Evolutionary conservation across 2,113 vertebrate species (phyloP).

Genomic region (Tychaedon coryphoeus): DNA sequence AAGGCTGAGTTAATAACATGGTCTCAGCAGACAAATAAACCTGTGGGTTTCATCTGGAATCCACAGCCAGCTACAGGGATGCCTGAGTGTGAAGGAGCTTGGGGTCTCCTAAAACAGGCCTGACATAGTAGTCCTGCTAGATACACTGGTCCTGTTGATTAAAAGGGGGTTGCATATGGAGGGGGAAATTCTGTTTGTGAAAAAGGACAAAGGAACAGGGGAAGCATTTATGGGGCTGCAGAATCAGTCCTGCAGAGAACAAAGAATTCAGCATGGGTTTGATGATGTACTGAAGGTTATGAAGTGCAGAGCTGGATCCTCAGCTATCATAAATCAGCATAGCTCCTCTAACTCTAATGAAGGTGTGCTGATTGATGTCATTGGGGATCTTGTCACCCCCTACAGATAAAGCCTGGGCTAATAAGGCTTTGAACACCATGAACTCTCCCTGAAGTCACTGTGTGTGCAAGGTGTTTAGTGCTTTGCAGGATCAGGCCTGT

Average conservation of each 20-base stretch:
- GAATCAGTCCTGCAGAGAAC: slow-evolving; percentile 40
- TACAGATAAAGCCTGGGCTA: slow-evolving; percentile 21
- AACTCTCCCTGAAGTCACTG: background rate
- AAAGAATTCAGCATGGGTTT: slow-evolving; percentile 43
- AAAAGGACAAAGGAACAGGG: background rate
- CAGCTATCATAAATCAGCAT: slow-evolving; percentile 14
- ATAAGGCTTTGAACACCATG: slow-evolving; percentile 22
- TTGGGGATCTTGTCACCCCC: slow-evolving; percentile 26
- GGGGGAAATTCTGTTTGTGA: slow-evolving; percentile 8
- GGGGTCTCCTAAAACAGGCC: background rate
- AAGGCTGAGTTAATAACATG: slow-evolving; percentile 62
- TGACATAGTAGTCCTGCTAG: background rate
- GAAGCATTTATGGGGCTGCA: slow-evolving; percentile 27
- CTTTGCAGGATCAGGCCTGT: background rate
- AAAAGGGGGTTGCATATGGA: slow-evolving; percentile 1
- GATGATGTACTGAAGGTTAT: slow-evolving; percentile 43
- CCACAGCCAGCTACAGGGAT: background rate
- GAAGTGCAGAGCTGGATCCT: slow-evolving; percentile 12
- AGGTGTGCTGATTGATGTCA: slow-evolving; percentile 27
- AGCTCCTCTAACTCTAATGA: slow-evolving; percentile 29
- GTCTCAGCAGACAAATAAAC: slow-evolving; percentile 31
- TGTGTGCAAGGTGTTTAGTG: background rate
- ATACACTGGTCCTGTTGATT: background rate
- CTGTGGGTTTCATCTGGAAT: slow-evolving; percentile 28
- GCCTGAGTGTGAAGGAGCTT: slow-evolving; percentile 11